Base-by-base conservation (phyloP, 2,797 vertebrate genomes). In the Spatula clypeata region DNA sequence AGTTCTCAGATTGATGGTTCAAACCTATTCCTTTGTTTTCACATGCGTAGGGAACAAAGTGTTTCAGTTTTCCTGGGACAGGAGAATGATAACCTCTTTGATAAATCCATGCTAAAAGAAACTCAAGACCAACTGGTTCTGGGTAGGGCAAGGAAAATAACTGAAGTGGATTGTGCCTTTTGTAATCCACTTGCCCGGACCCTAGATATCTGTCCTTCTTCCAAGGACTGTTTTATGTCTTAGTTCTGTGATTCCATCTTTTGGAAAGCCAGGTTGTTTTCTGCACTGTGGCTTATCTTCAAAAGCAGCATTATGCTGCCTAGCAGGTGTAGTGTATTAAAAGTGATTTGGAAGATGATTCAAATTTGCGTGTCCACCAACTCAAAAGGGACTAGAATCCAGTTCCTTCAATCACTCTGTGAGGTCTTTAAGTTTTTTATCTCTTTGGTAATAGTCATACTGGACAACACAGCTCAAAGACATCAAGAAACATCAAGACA, bases 21-120 rank as follows among this genome's bases (percentile, higher is more conserved):
- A 92, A 92, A 84, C 9, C 4, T 36, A 3, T 62, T 5, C 11
- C 42, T 86, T 71, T 81, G 24, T 5, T 91, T 88, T 71, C 14
- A 19, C 5, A 1, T 26, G 6, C 2, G 0, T 32, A 29, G 8
- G 60, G 60, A 74, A 44, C 20, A 27, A 27, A 9, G 3, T 31
- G 11, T 34, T 49, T 40, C 0, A 1, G 38, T 77, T 79, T 73
- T 70, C 60, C 14, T 74, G 44, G 40, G 61, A 36, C 15, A 42
- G 16, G 14, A 80, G 9, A 45, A 24, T 49, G 27, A 13, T 53
- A 74, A 57, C 24, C 49, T 67, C 71, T 60, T 34, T 71, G 21
- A 77, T 91, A 62, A 70, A 47, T 51, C 6, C 65, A 5, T 90
- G 47, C 47, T 66, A 6, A 54, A 88, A 81, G 49, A 62, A 90